A percentile compares a stretch with the other conserved stretches of the same genome.
Conservation (phyloP, 2,888 invertebrate genomes). For the Eristalis tenax region DNA sequence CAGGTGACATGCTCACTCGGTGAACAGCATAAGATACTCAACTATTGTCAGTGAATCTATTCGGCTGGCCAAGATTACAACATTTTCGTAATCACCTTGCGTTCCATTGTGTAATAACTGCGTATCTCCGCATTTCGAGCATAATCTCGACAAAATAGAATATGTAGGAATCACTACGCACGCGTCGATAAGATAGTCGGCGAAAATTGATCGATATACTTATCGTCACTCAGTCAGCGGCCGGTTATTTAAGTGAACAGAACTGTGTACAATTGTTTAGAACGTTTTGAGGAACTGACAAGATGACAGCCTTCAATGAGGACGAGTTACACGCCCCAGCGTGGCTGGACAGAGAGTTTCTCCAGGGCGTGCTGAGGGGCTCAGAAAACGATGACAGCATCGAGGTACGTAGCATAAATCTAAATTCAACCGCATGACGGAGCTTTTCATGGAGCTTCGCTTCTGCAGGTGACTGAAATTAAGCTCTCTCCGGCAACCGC, state of each 20-base stretch:
- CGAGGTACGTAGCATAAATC: not conserved
- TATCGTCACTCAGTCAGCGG: not conserved
- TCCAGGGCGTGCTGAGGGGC: constrained; percentile 62
- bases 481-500: constrained; percentile 65
- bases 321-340: constrained; percentile 73
- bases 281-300: not conserved
- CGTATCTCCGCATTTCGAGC: not conserved
- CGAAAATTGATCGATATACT: not conserved
- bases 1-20: not conserved
- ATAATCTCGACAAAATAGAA: not conserved
- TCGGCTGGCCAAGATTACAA: not conserved
- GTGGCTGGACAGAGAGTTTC: constrained; percentile 73
- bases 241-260: not conserved
- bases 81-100: not conserved
- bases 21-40: not conserved
- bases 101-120: not conserved
- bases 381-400: constrained; percentile 51
- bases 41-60: not conserved
- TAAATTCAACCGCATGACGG: not conserved
- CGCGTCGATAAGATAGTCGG: not conserved
- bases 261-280: not conserved
- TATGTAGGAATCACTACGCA: not conserved
- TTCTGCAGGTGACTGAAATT: not conserved
- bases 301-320: constrained; percentile 49
- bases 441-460: not conserved